Conservation (phyloP, 2,797 vertebrate genomes). For the Etheostoma nigrum region DNA sequence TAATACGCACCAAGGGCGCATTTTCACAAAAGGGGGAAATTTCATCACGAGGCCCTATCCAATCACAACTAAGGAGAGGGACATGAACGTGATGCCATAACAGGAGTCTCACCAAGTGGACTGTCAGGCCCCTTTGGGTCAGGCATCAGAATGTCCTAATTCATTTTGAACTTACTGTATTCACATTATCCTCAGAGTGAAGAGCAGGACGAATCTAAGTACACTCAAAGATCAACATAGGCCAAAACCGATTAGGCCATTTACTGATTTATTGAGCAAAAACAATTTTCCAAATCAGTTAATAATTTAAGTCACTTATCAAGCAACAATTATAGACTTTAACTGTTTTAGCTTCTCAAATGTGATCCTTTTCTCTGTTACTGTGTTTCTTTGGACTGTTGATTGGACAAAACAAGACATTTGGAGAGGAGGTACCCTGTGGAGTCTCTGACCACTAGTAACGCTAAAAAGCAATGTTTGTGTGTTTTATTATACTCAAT, state of each 20-base stretch:
- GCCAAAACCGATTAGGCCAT: neutral
- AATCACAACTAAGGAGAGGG: slow-evolving; percentile 50
- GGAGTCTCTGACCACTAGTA: too few relatives aligned
- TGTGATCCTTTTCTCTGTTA: neutral
- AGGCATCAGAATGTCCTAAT: slow-evolving; percentile 10
- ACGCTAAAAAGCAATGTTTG: too few relatives aligned
- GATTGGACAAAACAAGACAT: neutral
- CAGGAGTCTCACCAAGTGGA: slow-evolving; percentile 14
- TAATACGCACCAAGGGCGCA: slow-evolving; percentile 58
- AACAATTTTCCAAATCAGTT: neutral
- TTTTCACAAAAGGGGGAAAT: slow-evolving; percentile 55
- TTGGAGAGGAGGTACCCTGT: too few relatives aligned
- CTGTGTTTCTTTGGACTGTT: neutral
- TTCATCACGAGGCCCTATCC: slow-evolving; percentile 43
- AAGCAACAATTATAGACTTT: neutral
- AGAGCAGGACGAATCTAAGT: neutral
- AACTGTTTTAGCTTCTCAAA: neutral
- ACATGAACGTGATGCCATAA: slow-evolving; percentile 39
- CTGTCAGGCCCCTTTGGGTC: slow-evolving; percentile 9
- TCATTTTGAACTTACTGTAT: slow-evolving; percentile 13
- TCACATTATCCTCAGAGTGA: neutral
- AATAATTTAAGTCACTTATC: neutral
- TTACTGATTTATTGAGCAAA: neutral
- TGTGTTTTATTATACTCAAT: neutral
- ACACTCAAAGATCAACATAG: slow-evolving; percentile 1